A percentile compares a stretch with the other conserved stretches of the same genome.
phyloP scores from a whole-genome alignment of 30 jellyfish, hydroid and myxozoan genomes.

The Cassiopea andromeda region DNA sequence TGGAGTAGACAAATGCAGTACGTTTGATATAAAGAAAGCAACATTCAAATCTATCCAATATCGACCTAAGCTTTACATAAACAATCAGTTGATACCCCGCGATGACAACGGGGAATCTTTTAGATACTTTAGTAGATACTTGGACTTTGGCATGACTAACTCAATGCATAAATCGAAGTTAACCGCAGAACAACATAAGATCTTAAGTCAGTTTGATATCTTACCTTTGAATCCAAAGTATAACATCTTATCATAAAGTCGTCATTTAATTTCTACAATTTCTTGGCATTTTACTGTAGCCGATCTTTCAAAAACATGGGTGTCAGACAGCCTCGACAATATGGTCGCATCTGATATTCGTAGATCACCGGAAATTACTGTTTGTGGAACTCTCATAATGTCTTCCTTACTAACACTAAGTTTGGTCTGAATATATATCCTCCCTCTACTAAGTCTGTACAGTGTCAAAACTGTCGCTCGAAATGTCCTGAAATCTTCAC shows the following conservation, averaged over 20 bases:
- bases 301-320: constrained; percentile 42
- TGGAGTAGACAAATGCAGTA: constrained; percentile 16
- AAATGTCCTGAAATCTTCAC: constrained; percentile 8
- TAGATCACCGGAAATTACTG: constrained; percentile 16
- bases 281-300: constrained; percentile 52
- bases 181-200: not conserved
- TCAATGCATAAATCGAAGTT: too few species aligned
- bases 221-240: constrained; percentile 24
- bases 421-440: constrained; percentile 3
- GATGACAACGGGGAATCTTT: too few species aligned
- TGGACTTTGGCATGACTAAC: too few species aligned
- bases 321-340: constrained; percentile 19
- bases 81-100: too few species aligned
- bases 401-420: not conserved
- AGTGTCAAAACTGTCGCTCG: constrained; percentile 34
- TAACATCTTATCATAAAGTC: not conserved
- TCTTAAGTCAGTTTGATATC: not conserved
- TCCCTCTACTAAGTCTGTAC: constrained; percentile 18
- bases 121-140: too few species aligned
- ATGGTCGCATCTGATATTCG: constrained; percentile 3
- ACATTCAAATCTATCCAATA: constrained; percentile 1
- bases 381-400: constrained; percentile 14
- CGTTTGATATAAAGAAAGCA: constrained; percentile 26
- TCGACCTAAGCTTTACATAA: constrained; percentile 3
- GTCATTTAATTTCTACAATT: constrained; percentile 6